A percentile compares a stretch with the other conserved stretches of the same genome.
These are phyloP conservation scores for Ichneumoninae sp. DNA, from an alignment of 2,888 invertebrate genomes.

Conservation along the genomic window DNA sequence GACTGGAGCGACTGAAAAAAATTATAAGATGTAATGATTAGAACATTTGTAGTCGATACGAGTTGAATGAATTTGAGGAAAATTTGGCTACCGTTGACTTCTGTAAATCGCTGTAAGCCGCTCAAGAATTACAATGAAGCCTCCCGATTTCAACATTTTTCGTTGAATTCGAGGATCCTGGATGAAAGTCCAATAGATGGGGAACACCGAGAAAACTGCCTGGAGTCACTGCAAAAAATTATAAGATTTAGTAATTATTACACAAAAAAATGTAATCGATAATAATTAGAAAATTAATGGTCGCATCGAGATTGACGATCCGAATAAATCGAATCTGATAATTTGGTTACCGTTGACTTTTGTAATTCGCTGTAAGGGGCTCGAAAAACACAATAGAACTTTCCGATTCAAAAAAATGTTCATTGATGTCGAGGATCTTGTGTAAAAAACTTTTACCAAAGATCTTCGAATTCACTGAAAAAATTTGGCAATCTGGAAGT, in stretches of 20 bases:
- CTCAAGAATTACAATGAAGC: background rate
- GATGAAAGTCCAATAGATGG: too few species aligned
- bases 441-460: too few species aligned
- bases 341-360: background rate
- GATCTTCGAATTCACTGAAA: too few species aligned
- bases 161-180: background rate
- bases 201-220: background rate
- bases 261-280: too few species aligned
- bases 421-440: too few species aligned
- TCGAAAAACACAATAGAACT: too few species aligned
- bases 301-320: background rate
- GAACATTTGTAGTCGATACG: background rate
- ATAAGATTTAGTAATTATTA: too few species aligned
- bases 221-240: background rate
- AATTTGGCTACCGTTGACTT: background rate
- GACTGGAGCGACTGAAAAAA: background rate
- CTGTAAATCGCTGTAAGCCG: background rate
- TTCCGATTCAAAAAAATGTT: too few species aligned
- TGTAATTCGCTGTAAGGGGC: too few species aligned
- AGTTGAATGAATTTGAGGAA: background rate
- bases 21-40: background rate
- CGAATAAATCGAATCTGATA: background rate
- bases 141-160: background rate
- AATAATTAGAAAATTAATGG: too few species aligned
- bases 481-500: too few species aligned